These are phyloP conservation scores for Strigops habroptila DNA, from an alignment of 2,113 vertebrate species.

Conservation along the genomic window DNA sequence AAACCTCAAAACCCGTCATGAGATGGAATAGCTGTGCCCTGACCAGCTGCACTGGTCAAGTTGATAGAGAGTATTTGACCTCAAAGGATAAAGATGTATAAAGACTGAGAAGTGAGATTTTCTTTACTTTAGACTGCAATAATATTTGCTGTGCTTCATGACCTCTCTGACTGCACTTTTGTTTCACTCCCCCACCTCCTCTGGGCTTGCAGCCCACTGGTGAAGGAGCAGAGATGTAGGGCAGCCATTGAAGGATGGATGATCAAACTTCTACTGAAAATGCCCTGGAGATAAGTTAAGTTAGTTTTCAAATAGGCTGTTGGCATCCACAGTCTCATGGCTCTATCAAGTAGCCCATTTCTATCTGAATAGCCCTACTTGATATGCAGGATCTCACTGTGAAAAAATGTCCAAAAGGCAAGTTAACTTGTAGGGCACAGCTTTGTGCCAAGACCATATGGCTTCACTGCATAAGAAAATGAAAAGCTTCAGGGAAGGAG, in stretches of 20 bases:
- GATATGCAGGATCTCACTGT: not conserved
- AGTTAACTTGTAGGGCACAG: constrained; percentile 25
- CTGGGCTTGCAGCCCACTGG: not conserved
- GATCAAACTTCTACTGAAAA: constrained; percentile 25
- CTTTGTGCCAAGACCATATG: constrained; percentile 19
- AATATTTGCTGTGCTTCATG: constrained; percentile 5
- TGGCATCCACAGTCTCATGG: not conserved
- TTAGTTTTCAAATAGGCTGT: not conserved
- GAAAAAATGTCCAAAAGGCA: not conserved
- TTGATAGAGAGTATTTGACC: constrained; percentile 34
- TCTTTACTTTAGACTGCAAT: constrained; percentile 5
- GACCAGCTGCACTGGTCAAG: constrained; percentile 30
- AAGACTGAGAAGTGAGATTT: constrained; percentile 5
- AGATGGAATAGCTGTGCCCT: constrained; percentile 42
- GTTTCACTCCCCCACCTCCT: not conserved
- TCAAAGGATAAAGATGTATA: constrained; percentile 25
- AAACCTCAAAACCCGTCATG: constrained; percentile 11
- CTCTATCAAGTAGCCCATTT: constrained; percentile 27
- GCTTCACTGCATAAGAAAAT: not conserved
- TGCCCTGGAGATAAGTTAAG: constrained; percentile 39
- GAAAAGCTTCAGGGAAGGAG: constrained; percentile 15
- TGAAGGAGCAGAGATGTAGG: constrained; percentile 13
- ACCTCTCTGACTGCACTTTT: not conserved
- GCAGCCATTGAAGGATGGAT: constrained; percentile 10
- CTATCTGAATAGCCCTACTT: not conserved